Percentiles rank a stretch among this genome's conserved stretches.
phyloP scores from a whole-genome alignment of 2,113 vertebrate genomes.

The Psittacus erithacus region DNA sequence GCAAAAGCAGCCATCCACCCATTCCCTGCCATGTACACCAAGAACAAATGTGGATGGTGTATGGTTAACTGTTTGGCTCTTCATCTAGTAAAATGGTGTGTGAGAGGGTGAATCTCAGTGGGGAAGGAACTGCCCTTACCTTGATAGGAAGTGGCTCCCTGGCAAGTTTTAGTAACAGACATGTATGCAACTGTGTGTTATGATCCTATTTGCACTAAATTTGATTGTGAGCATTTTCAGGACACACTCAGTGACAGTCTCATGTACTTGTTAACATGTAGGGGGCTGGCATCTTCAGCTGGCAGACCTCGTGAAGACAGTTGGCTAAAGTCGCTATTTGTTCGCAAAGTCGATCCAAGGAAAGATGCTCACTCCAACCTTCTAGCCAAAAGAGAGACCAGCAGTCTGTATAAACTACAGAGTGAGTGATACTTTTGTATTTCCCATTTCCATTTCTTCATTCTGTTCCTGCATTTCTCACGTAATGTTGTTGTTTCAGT shows the following conservation, averaged over 20 bases:
- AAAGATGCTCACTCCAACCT: constrained; percentile 98
- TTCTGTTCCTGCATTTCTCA: constrained; percentile 18
- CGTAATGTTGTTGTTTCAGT: constrained; percentile 82
- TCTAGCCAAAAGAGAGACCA: constrained; percentile 94
- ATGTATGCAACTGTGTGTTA: not conserved
- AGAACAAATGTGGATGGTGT: not conserved
- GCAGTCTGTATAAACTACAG: constrained; percentile 96
- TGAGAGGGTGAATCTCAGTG: not conserved
- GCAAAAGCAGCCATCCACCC: not conserved
- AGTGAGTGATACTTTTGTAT: constrained; percentile 78
- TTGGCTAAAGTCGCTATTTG: constrained; percentile 96
- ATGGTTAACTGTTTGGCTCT: not conserved
- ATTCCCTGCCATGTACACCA: not conserved
- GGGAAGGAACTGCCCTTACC: not conserved
- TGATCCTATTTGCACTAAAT: not conserved
- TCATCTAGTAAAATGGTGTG: not conserved
- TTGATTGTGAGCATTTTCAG: not conserved
- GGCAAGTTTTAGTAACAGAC: not conserved
- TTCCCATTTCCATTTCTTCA: not conserved
- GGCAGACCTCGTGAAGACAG: constrained; percentile 85
- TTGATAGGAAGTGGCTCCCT: not conserved
- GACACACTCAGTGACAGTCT: not conserved
- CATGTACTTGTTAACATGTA: constrained; percentile 44
- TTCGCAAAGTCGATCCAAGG: constrained; percentile 94
- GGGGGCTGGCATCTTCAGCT: constrained; percentile 76